Conservation (phyloP, 92 coral and sea anemone species). For the Zoanthus solanderi region DNA sequence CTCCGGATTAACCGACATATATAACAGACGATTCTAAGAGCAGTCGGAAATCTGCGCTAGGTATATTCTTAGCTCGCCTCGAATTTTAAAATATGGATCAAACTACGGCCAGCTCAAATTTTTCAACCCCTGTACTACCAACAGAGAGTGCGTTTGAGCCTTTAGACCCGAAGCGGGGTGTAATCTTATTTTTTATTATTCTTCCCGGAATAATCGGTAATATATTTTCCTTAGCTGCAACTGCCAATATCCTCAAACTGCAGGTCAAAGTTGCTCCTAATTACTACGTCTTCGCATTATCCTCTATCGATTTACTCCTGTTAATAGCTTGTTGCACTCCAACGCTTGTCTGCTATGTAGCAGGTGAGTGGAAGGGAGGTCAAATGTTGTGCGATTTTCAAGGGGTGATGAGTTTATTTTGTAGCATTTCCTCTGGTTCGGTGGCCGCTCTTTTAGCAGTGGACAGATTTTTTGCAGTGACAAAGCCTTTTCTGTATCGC, state of each 20-base stretch:
- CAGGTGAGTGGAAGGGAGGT: conserved; percentile 40
- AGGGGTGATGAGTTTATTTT: conserved; percentile 39
- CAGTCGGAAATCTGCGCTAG: no score
- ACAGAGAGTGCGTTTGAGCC: background rate
- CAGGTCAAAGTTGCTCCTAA: conserved; percentile 48
- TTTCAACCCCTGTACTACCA: background rate
- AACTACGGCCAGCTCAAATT: background rate
- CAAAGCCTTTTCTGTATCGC: conserved; percentile 36
- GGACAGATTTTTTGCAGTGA: conserved; percentile 39
- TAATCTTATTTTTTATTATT: conserved; percentile 4
- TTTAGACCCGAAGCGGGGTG: conserved; percentile 25
- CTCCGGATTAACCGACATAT: no score
- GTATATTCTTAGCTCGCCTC: background rate
- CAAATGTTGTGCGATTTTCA: conserved; percentile 37
- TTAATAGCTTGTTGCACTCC: conserved; percentile 35
- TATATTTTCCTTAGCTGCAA: conserved; percentile 29
- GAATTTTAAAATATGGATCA: background rate
- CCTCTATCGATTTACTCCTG: conserved; percentile 25
- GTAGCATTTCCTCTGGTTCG: conserved; percentile 37
- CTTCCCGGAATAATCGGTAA: conserved; percentile 49
- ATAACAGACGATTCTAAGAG: no score
- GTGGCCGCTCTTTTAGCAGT: conserved; percentile 38
- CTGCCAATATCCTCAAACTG: conserved; percentile 29
- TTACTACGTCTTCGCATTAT: conserved; percentile 35
- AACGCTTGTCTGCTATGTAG: conserved; percentile 21